These are phyloP conservation scores for Protobothrops mucrosquamatus DNA, from an alignment of 2,113 vertebrate species.

Conservation along the genomic window DNA sequence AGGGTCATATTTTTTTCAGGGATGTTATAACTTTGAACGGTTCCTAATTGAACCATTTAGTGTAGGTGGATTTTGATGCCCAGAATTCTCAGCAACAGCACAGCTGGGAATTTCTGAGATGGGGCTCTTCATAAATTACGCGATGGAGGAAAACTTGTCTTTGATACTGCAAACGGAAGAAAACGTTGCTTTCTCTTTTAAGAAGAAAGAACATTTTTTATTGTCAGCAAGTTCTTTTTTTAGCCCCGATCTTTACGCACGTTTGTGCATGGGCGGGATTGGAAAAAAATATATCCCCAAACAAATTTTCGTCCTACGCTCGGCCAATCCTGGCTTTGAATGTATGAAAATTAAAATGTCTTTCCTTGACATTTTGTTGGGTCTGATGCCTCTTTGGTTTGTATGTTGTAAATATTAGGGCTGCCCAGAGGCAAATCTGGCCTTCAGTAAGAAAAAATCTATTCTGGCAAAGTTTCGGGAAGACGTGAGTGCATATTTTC, in stretches of 20 bases:
- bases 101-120: not conserved
- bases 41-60: not conserved
- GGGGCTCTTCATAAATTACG: not conserved
- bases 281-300: not conserved
- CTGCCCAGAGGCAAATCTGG: too few relatives aligned
- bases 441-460: not conserved
- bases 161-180: not conserved
- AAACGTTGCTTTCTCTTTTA: not conserved
- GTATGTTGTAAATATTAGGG: not conserved
- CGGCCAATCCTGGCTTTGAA: not conserved
- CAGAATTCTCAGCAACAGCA: not conserved
- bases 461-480: not conserved
- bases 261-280: not conserved
- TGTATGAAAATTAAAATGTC: not conserved
- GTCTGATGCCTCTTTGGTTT: too few relatives aligned
- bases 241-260: not conserved
- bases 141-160: not conserved
- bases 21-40: not conserved
- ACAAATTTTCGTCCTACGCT: too few relatives aligned
- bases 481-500: not conserved
- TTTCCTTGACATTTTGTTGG: not conserved
- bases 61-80: not conserved
- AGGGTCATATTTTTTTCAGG: not conserved
- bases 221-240: not conserved
- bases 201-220: not conserved